Conservation (phyloP, 1,140 invertebrate genomes). For the Brachionus rotundiformis region DNA sequence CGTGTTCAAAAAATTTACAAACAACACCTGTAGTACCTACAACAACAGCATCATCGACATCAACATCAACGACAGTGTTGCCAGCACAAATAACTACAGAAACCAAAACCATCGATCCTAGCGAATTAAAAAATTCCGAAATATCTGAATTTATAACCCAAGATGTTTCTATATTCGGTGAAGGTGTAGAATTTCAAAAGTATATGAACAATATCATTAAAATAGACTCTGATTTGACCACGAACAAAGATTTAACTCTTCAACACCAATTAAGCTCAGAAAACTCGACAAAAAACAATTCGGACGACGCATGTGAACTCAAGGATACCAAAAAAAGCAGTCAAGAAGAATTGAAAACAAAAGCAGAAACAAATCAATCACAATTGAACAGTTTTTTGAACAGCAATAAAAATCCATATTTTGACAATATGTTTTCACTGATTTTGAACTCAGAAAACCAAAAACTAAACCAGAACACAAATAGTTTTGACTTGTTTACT, state of each 20-base stretch:
- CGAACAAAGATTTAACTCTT: not conserved
- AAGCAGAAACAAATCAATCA: not conserved
- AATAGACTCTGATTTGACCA: constrained; percentile 12
- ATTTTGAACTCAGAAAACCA: constrained; percentile 30
- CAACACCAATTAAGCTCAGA: constrained; percentile 23
- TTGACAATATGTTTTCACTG: constrained; percentile 40
- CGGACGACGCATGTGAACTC: not conserved
- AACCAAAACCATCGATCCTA: not conserved
- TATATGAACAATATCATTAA: constrained; percentile 42
- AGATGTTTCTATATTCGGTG: not conserved
- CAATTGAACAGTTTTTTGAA: constrained; percentile 22
- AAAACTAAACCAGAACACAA: not conserved
- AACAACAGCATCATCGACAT: not conserved
- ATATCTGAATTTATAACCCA: not conserved
- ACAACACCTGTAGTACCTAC: not conserved
- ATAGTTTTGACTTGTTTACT: constrained; percentile 38
- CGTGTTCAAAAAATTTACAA: not conserved
- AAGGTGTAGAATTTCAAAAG: constrained; percentile 36
- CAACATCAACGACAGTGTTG: not conserved
- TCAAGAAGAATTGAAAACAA: not conserved
- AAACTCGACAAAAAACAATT: constrained; percentile 42
- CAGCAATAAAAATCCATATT: constrained; percentile 19
- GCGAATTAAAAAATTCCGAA: not conserved
- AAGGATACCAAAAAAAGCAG: not conserved
- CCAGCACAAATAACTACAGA: not conserved